Evolutionary conservation across 2,797 vertebrate genomes (phyloP), one percentile per base, ranked within the genome.

Genomic region (Crocidura indochinensis): DNA sequence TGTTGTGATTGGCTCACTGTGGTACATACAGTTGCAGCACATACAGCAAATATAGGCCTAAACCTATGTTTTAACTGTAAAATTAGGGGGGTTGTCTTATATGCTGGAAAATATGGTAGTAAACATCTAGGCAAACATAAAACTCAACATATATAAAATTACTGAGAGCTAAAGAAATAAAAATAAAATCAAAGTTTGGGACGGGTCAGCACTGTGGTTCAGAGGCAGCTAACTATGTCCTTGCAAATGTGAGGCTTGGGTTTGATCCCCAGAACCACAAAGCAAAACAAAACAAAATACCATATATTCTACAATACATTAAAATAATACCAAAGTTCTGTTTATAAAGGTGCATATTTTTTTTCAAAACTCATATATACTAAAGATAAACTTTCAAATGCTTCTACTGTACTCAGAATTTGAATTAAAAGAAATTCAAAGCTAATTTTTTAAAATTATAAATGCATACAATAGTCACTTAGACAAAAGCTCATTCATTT

Each of bases 381-480:
- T 71, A 83, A 69, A 76, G 82, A 9, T 38, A 56, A 65, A 84
- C 44, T 72, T 89, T 71, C 15, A 65, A 69, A 95, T 87, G 64
- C 76, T 84, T 79, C 74, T 47, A 79, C 7, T 73, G 9, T 9
- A 69, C 75, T 73, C 11, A 86, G 47, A 89, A 38, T 10, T 68
- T 76, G 27, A 87, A 87, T 77, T 38, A 53, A 87, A 76, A 51
- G 10, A 90, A 69, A 31, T 72, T 92, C 47, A 80, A 90, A 94
- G 91, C 49, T 90, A 91, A 84, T 31, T n/a, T 87, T 91, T 75
- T 10, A 51, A 88, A 83, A 19, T 31, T 93, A 86, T 4, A 87
- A 72, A 73, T 60, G 75, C n/a, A 65, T 24, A 26, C 14, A 20
- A 38, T 20, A 24, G 19, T 62, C 60, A 62, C 60, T 62, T 20